These are phyloP conservation scores for Sipha flava DNA, from an alignment of 1,140 invertebrate species.

Conservation along the genomic window DNA sequence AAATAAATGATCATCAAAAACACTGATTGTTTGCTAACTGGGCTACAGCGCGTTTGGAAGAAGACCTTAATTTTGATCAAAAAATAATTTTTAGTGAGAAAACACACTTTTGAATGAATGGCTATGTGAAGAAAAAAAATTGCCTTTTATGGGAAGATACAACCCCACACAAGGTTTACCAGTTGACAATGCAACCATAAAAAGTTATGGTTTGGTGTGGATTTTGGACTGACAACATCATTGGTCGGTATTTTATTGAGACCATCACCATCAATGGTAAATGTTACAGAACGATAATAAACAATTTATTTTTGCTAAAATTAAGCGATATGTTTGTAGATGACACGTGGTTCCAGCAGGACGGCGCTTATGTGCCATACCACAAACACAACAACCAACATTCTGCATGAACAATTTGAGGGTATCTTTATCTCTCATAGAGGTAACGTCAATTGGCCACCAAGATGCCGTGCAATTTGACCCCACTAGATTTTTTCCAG, in stretches of 20 bases:
- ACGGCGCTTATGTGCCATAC: not conserved
- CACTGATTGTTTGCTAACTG: not conserved
- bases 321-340: not conserved
- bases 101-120: conserved; percentile 38
- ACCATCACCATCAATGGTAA: conserved; percentile 31
- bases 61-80: conserved; percentile 13
- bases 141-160: conserved; percentile 39
- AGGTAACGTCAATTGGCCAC: not conserved
- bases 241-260: not conserved
- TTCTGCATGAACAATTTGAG: not conserved
- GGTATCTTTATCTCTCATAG: not conserved
- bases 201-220: conserved; percentile 41
- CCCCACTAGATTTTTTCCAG: too few species aligned
- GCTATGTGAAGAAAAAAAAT: conserved; percentile 40
- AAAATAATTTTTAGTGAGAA: conserved; percentile 37
- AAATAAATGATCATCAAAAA: not conserved
- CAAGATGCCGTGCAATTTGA: too few species aligned
- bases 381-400: not conserved
- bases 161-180: conserved; percentile 39
- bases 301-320: not conserved
- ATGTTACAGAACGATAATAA: not conserved
- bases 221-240: not conserved
- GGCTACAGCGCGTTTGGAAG: not conserved
- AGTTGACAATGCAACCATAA: conserved; percentile 42
- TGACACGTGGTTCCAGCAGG: not conserved